Evolutionary conservation across 1,140 invertebrate species (phyloP).

Genomic region (Drosophila bipectinata): DNA sequence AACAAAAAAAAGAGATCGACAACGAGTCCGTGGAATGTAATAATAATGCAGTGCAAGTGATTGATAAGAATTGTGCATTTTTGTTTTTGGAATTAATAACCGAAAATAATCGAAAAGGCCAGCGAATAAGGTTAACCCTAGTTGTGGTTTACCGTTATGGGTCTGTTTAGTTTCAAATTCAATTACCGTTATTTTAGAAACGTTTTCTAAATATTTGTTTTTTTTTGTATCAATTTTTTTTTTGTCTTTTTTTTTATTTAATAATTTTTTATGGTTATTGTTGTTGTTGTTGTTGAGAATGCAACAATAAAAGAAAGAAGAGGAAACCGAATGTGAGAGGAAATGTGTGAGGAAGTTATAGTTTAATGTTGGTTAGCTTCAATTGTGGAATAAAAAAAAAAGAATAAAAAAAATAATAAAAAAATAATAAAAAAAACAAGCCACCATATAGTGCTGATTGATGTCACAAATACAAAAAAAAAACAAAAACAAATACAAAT

Average conservation of each 20-base stretch:
- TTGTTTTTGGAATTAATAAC: not conserved
- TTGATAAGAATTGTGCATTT: conserved; percentile 4
- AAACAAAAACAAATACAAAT: conserved; percentile 2
- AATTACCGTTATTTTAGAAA: not conserved
- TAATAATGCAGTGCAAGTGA: not conserved
- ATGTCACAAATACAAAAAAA: conserved; percentile 23
- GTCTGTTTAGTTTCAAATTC: not conserved
- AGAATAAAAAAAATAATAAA: conserved; percentile 21
- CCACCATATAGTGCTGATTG: conserved; percentile 30
- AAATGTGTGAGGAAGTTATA: conserved; percentile 68
- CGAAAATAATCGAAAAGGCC: not conserved
- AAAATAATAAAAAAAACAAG: conserved; percentile 14
- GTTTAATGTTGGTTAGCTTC: conserved; percentile 77
- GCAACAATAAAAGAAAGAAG: conserved; percentile 19
- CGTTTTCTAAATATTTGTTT: not conserved
- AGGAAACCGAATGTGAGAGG: conserved; percentile 8
- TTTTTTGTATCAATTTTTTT: not conserved
- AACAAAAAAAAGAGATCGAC: not conserved
- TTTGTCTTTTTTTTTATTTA: not conserved
- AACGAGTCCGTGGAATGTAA: not conserved
- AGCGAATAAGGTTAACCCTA: not conserved
- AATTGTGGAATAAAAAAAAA: conserved; percentile 54
- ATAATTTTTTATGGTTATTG: not conserved
- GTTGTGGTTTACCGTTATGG: not conserved
- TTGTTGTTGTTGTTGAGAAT: conserved; percentile 37